A percentile compares a stretch with the other conserved stretches of the same genome.
These are phyloP conservation scores for Diarsia dahlii DNA, from an alignment of 2,888 invertebrate genomes.

Conservation along the genomic window DNA sequence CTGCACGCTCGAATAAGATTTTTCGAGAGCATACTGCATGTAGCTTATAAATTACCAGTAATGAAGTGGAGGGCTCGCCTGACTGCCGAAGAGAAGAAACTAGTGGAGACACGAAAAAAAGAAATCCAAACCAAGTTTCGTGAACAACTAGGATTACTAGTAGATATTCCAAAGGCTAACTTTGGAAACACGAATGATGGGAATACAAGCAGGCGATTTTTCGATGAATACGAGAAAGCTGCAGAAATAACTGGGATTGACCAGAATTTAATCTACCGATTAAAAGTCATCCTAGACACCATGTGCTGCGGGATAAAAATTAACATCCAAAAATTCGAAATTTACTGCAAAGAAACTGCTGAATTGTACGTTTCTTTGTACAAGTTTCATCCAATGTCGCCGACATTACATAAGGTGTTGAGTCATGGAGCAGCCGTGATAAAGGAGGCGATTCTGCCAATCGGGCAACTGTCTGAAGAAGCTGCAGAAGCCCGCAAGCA, in stretches of 20 bases:
- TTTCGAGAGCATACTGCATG: conserved; percentile 49
- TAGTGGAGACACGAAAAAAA: conserved; percentile 44
- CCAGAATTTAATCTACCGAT: too few species aligned
- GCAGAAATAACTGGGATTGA: too few species aligned
- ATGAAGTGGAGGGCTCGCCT: conserved; percentile 53
- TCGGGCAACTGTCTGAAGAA: too few species aligned
- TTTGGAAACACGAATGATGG: conserved; percentile 70
- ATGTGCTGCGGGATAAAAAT: conserved; percentile 20
- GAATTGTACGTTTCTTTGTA: conserved; percentile 43
- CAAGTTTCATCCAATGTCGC: conserved; percentile 45
- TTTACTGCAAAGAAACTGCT: too few species aligned
- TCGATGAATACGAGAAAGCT: too few species aligned
- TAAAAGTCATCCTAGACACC: conserved; percentile 33
- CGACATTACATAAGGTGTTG: conserved; percentile 37
- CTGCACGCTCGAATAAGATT: conserved; percentile 59
- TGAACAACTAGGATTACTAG: conserved; percentile 58
- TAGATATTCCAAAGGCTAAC: conserved; percentile 67
- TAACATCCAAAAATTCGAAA: conserved; percentile 37
- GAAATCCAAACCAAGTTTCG: conserved; percentile 51
- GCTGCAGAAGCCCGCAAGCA: too few species aligned
- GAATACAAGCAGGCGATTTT: conserved; percentile 67
- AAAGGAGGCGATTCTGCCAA: conserved; percentile 40
- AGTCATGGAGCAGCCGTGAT: conserved; percentile 38
- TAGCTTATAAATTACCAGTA: conserved; percentile 49
- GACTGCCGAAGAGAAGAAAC: conserved; percentile 41